phyloP scores from a whole-genome alignment of 2,797 vertebrate species.

The Diceros bicornis region DNA sequence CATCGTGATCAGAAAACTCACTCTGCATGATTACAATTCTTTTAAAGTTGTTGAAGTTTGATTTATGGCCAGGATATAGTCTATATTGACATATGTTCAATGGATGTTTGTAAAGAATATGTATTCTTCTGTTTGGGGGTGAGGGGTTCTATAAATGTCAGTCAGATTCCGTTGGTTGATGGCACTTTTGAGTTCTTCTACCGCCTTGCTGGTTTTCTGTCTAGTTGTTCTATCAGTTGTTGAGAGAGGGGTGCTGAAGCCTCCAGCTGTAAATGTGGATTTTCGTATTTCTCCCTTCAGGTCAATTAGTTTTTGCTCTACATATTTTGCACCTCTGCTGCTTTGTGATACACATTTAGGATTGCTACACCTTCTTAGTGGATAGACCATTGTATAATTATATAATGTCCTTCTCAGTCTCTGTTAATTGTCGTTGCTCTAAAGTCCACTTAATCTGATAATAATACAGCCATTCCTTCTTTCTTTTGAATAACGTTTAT shows the following conservation, averaged over 20 bases:
- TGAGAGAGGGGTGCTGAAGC: neutral
- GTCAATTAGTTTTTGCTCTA: neutral
- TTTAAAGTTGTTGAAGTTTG: neutral
- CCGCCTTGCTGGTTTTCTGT: neutral
- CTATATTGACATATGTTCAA: neutral
- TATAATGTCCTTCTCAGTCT: neutral
- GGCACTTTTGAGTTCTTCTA: neutral
- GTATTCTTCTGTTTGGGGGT: neutral
- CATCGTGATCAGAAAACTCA: neutral
- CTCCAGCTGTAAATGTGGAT: neutral
- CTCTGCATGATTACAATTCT: neutral
- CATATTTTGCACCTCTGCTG: neutral
- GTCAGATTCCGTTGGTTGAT: neutral
- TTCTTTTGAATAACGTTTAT: constrained; percentile 1
- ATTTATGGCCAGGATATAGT: neutral
- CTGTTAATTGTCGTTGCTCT: neutral
- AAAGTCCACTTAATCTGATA: neutral
- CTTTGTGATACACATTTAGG: neutral
- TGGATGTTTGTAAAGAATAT: neutral
- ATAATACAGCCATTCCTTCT: neutral
- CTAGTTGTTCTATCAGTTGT: neutral
- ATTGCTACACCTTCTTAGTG: neutral
- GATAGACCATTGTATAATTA: neutral
- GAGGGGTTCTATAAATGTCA: neutral
- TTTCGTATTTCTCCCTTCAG: neutral